phyloP scores from a whole-genome alignment of 2,888 invertebrate species.

The Ganaspis brasiliensis region DNA sequence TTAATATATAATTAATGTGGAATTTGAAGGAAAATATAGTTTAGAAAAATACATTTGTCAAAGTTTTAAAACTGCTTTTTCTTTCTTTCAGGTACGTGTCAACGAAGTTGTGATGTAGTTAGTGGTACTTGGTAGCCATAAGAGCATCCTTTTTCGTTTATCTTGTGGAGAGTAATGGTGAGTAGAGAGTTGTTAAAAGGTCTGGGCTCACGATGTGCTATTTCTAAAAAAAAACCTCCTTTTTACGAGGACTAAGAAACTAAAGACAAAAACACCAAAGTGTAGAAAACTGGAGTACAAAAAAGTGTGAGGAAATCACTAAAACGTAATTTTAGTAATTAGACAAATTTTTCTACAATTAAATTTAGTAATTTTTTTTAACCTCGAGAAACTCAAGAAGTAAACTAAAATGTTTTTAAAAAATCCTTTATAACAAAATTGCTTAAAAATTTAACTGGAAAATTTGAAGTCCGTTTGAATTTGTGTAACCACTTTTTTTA shows the following conservation, averaged over 20 bases:
- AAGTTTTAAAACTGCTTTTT: background rate
- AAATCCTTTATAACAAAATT: too few relatives aligned
- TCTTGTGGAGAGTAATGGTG: conserved; percentile 5
- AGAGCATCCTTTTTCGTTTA: conserved; percentile 4
- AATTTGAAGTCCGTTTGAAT: too few relatives aligned
- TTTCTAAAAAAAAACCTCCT: background rate
- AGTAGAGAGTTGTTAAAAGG: conserved; percentile 4
- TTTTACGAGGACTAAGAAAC: background rate
- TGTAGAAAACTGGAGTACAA: background rate
- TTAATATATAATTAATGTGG: too few relatives aligned
- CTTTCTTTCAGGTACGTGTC: conserved; percentile 16
- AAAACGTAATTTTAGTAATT: too few relatives aligned
- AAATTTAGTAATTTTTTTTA: too few relatives aligned
- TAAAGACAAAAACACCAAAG: too few relatives aligned
- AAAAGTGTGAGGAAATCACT: background rate
- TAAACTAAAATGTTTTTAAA: too few relatives aligned
- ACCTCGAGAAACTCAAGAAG: too few relatives aligned
- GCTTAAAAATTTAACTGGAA: too few relatives aligned
- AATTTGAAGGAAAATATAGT: too few relatives aligned
- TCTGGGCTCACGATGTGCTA: background rate
- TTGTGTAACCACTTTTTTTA: too few relatives aligned
- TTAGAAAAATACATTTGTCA: background rate
- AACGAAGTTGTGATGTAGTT: background rate
- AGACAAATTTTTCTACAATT: too few relatives aligned
- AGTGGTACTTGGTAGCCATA: background rate